These are phyloP conservation scores for Poeciliopsis retropinna DNA, from an alignment of 2,113 vertebrate genomes.

Conservation along the genomic window DNA sequence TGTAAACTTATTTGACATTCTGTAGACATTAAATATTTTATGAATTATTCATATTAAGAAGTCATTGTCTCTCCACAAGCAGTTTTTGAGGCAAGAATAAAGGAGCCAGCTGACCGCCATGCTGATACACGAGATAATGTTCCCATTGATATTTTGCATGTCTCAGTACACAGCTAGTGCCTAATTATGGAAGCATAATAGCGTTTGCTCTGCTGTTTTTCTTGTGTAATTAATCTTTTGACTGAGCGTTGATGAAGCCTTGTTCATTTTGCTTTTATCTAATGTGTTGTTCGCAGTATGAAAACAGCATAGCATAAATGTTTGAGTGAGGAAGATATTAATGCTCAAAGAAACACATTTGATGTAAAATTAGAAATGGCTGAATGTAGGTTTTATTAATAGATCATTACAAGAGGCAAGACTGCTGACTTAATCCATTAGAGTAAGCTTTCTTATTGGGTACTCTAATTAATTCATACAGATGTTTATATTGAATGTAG, in stretches of 20 bases:
- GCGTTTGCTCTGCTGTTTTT: constrained; percentile 51
- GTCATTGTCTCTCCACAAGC: constrained; percentile 1
- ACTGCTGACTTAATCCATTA: not conserved
- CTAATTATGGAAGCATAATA: constrained; percentile 55
- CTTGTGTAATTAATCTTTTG: constrained; percentile 51
- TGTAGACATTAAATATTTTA: constrained; percentile 8
- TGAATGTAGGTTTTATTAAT: not conserved
- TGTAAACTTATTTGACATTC: constrained; percentile 2
- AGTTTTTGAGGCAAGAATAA: constrained; percentile 34
- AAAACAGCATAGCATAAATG: constrained; percentile 3
- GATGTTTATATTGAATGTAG: no score
- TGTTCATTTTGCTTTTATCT: constrained; percentile 19
- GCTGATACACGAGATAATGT: constrained; percentile 27
- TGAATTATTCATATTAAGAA: constrained; percentile 15
- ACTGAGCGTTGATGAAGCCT: constrained; percentile 41
- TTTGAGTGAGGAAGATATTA: not conserved
- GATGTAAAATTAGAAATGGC: not conserved
- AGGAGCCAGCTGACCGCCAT: constrained; percentile 41
- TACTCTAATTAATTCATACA: not conserved
- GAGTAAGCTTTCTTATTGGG: not conserved
- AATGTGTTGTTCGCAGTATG: constrained; percentile 14
- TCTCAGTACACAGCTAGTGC: constrained; percentile 46
- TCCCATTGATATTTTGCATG: constrained; percentile 31
- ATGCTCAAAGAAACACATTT: not conserved
- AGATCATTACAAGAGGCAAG: constrained; percentile 1